Evolutionary conservation across 2,797 vertebrate genomes (phyloP), one percentile per base, ranked within the genome.

Genomic region (Microctenopoma steveboyesi): DNA sequence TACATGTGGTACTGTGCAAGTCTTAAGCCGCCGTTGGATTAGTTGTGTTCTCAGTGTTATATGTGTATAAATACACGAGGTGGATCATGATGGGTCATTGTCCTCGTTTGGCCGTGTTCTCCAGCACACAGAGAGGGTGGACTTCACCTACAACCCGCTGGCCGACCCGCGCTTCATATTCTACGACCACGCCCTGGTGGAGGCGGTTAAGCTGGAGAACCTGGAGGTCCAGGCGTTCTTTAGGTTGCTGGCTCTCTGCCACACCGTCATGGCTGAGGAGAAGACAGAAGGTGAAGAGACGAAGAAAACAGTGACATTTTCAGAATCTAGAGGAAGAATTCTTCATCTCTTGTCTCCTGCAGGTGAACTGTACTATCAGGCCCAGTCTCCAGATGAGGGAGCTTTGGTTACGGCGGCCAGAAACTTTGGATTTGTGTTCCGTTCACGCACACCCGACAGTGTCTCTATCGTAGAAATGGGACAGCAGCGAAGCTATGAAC

Each of bases 381-480:
- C 97, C 30, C 98, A 99, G 81, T 99, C 97, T 76, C 97, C 98
- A 35, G 97, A 99, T 1, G 97, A 99, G 79, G 97, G 96, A 3
- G 97, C 97, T 1, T 79, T 98, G 11, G 97, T 98, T 33, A 98
- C 97, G 0, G 97, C 97, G 0, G 95, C 97, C 33, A 94, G 97
- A 58, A 98, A 96, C 90, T 98, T 99, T 48, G 98, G 97, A 0
- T 98, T 98, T 53, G 96, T 98, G 51, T 98, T 99, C 69, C 91
- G 88, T 47, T 96, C 95, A 9, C 95, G 96, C 0, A 97, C 95
- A 0, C 94, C 96, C 0, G 96, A 97, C 86, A 97, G 94, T 12
- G 95, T 99, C 72, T 94, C 94, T 0, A 85, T 97, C 0, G 85
- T 97, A 35, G 96, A 98, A 87, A 95, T 97, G 96, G 97, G 96